phyloP scores from a whole-genome alignment of 2,113 vertebrate genomes.

The Nothoprocta pentlandii region DNA sequence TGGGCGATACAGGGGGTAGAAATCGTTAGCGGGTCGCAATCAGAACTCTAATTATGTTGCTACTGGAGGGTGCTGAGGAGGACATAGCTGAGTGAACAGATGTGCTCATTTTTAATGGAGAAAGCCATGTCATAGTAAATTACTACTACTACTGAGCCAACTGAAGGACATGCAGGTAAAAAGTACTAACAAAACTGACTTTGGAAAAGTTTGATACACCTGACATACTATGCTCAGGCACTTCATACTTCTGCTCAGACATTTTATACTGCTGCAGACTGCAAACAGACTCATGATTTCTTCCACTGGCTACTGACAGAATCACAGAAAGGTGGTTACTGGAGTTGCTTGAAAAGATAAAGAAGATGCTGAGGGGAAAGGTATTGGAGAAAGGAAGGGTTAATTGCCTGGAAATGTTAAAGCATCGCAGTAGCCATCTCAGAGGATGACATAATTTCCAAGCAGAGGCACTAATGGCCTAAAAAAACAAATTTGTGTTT shows the following conservation, averaged over 20 bases:
- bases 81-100: slow-evolving; percentile 49
- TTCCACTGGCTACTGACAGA: background rate
- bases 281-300: background rate
- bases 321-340: background rate
- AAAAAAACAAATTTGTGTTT: slow-evolving; percentile 24
- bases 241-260: slow-evolving; percentile 35
- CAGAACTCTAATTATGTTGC: slow-evolving; percentile 56
- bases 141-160: background rate
- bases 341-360: slow-evolving; percentile 18
- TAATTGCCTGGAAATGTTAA: slow-evolving; percentile 9
- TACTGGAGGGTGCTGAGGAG: slow-evolving; percentile 50
- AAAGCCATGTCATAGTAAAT: slow-evolving; percentile 43
- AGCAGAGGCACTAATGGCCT: slow-evolving; percentile 4
- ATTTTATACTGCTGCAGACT: slow-evolving; percentile 30
- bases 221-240: slow-evolving; percentile 28
- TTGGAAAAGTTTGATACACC: slow-evolving; percentile 22
- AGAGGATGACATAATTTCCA: slow-evolving; percentile 16
- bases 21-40: slow-evolving; percentile 60
- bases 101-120: slow-evolving; percentile 53
- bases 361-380: slow-evolving; percentile 16
- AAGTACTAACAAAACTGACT: slow-evolving; percentile 35
- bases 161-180: slow-evolving; percentile 37
- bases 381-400: background rate
- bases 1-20: slow-evolving; percentile 53
- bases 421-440: slow-evolving; percentile 11